phyloP scores from a whole-genome alignment of 2,113 vertebrate genomes.

The Ophiodon elongatus region DNA sequence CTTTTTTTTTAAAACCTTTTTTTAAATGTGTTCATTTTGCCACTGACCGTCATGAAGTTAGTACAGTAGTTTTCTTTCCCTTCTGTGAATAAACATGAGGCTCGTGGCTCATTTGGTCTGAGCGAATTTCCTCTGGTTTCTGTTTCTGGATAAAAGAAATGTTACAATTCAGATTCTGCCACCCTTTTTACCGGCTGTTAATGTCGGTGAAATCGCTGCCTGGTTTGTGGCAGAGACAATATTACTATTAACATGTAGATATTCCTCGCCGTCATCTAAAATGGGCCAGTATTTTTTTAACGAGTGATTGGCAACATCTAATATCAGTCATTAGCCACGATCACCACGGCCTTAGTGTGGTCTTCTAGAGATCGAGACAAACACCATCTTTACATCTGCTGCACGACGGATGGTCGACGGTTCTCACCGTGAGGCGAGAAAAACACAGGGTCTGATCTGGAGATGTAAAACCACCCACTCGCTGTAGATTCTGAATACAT shows the following conservation, averaged over 20 bases:
- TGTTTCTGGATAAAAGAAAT: background rate
- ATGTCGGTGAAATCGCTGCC: background rate
- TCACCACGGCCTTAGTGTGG: background rate
- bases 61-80: background rate
- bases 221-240: background rate
- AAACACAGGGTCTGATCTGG: background rate
- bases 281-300: slow-evolving; percentile 20
- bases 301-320: background rate
- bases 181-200: background rate
- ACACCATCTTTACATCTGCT: slow-evolving; percentile 1
- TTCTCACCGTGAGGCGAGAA: background rate
- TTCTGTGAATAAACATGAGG: slow-evolving; percentile 49
- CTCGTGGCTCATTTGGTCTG: slow-evolving; percentile 11
- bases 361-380: background rate
- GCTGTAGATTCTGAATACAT: background rate
- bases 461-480: background rate
- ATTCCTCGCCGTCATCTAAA: background rate
- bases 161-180: background rate
- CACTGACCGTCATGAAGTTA: background rate
- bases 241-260: background rate
- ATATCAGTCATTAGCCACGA: background rate
- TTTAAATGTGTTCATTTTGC: slow-evolving; percentile 15
- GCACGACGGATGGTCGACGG: slow-evolving; percentile 8
- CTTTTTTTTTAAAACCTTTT: background rate
- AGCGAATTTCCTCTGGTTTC: slow-evolving; percentile 2